Conservation (phyloP, 2,113 vertebrate species). For the Australoheros scitulus region DNA sequence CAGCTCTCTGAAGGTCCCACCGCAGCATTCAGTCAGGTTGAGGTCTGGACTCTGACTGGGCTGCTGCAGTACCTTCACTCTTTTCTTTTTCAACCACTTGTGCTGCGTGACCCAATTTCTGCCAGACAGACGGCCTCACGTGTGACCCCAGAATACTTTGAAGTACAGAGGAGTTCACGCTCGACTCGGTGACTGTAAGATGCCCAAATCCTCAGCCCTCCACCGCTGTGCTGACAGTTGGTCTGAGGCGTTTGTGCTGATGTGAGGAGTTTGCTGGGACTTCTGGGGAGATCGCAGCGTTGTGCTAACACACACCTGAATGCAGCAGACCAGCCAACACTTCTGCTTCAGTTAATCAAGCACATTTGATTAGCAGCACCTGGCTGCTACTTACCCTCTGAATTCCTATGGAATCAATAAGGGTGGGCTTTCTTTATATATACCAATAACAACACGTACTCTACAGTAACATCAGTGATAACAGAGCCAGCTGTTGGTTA, state of each 20-base stretch:
- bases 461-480: background rate
- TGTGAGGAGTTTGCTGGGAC: background rate
- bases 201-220: too few species aligned
- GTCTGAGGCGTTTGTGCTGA: too few species aligned
- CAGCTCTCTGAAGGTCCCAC: background rate
- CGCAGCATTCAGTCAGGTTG: background rate
- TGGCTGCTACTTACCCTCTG: background rate
- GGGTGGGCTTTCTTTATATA: accelerated
- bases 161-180: too few species aligned
- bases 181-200: too few species aligned
- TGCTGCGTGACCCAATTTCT: too few species aligned
- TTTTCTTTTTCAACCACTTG: background rate
- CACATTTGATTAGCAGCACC: background rate
- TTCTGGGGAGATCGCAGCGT: background rate
- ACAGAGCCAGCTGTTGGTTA: background rate
- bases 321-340: background rate
- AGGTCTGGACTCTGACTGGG: background rate
- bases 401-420: background rate
- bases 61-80: background rate
- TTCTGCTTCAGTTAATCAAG: too few species aligned
- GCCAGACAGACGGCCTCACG: too few species aligned
- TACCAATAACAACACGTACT: background rate
- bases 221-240: too few species aligned
- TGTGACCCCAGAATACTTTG: too few species aligned
- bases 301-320: background rate